phyloP scores from a whole-genome alignment of 2,797 vertebrate genomes.

The Lutjanus argentimaculatus region DNA sequence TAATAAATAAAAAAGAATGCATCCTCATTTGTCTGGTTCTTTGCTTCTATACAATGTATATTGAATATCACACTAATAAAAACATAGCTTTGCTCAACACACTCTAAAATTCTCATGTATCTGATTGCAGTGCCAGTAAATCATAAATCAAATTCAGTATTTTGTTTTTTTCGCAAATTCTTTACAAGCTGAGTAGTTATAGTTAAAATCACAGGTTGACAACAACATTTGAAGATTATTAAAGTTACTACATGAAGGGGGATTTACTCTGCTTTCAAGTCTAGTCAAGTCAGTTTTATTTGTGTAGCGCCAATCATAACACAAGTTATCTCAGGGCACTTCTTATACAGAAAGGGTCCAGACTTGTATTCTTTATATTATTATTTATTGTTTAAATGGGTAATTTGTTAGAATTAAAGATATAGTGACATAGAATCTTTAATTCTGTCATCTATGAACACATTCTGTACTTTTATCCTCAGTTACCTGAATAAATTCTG shows the following conservation, averaged over 20 bases:
- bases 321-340: no score
- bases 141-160: neutral
- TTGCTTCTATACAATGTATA: neutral
- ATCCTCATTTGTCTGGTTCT: conserved; percentile 5
- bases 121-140: neutral
- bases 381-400: neutral
- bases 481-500: neutral
- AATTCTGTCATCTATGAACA: neutral
- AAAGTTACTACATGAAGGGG: neutral
- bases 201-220: neutral
- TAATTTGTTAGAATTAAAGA: neutral
- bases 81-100: neutral
- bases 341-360: no score
- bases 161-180: neutral
- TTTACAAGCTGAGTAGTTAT: neutral
- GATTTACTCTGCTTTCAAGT: neutral
- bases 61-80: neutral
- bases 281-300: no score
- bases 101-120: neutral
- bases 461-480: neutral
- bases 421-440: neutral
- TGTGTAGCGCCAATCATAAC: no score
- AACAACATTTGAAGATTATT: neutral
- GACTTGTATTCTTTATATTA: no score
- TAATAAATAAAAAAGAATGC: conserved; percentile 32